Base-by-base conservation (phyloP, 92 coral and sea anemone genomes). In the Pocillopora grandis region DNA sequence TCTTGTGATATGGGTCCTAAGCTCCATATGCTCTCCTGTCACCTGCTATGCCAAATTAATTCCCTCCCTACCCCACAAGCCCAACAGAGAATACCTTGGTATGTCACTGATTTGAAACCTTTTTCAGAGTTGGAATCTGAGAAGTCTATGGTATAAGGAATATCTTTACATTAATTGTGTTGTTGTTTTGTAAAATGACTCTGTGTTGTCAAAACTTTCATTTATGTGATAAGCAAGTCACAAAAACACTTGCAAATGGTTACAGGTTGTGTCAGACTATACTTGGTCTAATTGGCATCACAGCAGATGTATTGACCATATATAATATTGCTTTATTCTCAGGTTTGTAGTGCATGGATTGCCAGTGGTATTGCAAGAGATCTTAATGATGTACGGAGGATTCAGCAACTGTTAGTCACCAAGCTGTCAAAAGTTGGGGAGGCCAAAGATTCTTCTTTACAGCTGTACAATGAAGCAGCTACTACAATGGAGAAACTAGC, bases 281-380 rank as follows among this genome's bases (percentile, higher is more conserved):
- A 27, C 31, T 0, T 27, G 31, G 31, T 27, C 31, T 27, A 27
- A 27, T 6, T 69, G 1, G 14, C 19, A 52, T 69, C 73, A 33
- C 72, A 27, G 18, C 10, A 31, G 9, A 36, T 31, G 48, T 5
- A 55, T 1, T 36, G 71, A 10, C 31, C 31, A 27, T 27, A 27
- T 16, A 63, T 55, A 17, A 16, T 57, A 23, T 73, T 5, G 8
- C 19, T 73, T 36, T 74, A 10, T 17, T 76, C 20, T 5, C 68
- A 96, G 98, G 98, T 96, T 37, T 96, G 99, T 80, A 96, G 99
- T 84, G 95, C 99, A 18, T 96, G 99, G 99, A 96, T 96, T 83
- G 99, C 98, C 27, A 91, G 99, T 64, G 99, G 99, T 70, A 95
- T 96, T 58, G 98, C 99, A n/a, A 85, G 96, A 67, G 99, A 96